These are phyloP conservation scores for Lepidurus packardi DNA, from an alignment of 1,140 invertebrate species.

Conservation along the genomic window DNA sequence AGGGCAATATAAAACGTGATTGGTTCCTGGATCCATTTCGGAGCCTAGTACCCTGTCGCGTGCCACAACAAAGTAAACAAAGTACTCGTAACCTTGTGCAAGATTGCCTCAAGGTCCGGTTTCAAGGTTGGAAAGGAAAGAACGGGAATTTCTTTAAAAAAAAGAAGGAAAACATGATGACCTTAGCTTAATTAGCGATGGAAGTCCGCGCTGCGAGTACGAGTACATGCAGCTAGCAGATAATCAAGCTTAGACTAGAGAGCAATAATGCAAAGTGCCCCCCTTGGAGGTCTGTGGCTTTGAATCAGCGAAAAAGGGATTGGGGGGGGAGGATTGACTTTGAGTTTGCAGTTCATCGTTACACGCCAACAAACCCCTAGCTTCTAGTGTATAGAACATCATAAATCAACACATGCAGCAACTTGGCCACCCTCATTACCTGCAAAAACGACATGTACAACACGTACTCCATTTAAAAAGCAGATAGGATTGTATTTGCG, in stretches of 20 bases:
- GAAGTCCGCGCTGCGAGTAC: neutral
- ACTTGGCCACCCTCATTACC: neutral
- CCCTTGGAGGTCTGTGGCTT: neutral
- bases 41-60: constrained; percentile 1
- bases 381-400: neutral
- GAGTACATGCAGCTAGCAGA: neutral
- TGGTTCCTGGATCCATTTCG: neutral
- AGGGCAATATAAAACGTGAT: neutral
- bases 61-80: neutral
- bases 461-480: neutral
- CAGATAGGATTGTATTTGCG: no score
- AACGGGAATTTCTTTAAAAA: no score
- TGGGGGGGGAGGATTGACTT: neutral
- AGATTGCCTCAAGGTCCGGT: no score
- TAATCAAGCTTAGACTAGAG: neutral
- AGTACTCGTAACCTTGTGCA: no score
- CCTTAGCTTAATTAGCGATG: neutral
- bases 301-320: neutral
- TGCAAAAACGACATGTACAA: neutral
- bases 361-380: neutral
- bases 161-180: neutral
- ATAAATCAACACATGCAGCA: neutral
- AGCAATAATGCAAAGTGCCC: constrained; percentile 12
- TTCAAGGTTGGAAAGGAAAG: no score
- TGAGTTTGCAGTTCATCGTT: neutral